Evolutionary conservation across 2,888 invertebrate genomes (phyloP).

Genomic region (Cantharis lateralis): DNA sequence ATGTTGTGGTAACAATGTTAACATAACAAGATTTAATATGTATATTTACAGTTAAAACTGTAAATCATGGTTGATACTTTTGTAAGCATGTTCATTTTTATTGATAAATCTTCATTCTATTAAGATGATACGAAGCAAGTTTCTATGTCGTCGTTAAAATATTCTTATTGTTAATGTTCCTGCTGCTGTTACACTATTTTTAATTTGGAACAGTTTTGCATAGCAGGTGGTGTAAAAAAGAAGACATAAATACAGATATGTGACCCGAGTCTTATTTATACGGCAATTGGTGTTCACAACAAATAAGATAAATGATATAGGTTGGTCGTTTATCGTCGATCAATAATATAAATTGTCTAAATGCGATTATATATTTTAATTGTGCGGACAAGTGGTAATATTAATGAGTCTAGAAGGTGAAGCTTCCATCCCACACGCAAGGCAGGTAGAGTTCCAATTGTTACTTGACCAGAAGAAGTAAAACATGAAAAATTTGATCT

Average conservation of each 20-base stretch:
- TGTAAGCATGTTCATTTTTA: neutral
- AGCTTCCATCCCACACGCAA: conserved; percentile 49
- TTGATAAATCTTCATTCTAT: conserved; percentile 14
- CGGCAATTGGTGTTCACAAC: conserved; percentile 43
- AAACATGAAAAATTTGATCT: conserved; percentile 3
- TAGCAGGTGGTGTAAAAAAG: conserved; percentile 39
- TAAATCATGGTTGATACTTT: neutral
- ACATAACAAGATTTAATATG: neutral
- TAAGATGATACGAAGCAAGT: conserved; percentile 15
- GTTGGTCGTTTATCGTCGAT: conserved; percentile 52
- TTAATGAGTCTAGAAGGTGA: conserved; percentile 52
- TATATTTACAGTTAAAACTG: neutral
- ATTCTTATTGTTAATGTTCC: conserved; percentile 25
- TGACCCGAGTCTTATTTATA: conserved; percentile 41
- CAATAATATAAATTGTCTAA: conserved; percentile 58
- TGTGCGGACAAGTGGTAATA: conserved; percentile 56
- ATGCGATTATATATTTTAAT: conserved; percentile 58
- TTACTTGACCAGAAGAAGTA: conserved; percentile 6
- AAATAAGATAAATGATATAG: conserved; percentile 51
- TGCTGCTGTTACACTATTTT: conserved; percentile 29
- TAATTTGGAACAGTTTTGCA: conserved; percentile 33
- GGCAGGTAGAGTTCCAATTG: conserved; percentile 44
- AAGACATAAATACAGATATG: conserved; percentile 38
- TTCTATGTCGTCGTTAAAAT: conserved; percentile 8
- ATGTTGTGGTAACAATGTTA: neutral